Percentiles rank a stretch among this genome's conserved stretches.
These are phyloP conservation scores for Peromyscus nudipes DNA, from an alignment of 2,797 vertebrate species.

Conservation along the genomic window DNA sequence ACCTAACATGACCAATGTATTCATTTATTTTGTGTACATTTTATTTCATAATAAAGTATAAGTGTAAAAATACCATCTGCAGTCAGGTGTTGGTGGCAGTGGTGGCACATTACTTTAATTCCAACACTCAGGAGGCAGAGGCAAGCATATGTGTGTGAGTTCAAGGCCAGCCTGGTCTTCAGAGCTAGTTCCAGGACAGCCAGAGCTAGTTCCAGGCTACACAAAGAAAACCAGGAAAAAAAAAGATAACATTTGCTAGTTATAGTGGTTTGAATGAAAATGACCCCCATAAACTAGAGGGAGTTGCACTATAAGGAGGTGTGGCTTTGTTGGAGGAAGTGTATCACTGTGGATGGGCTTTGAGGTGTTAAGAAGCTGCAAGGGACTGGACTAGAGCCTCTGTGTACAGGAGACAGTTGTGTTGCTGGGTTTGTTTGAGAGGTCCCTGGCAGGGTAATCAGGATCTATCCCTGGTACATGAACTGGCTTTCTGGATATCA, in stretches of 20 bases:
- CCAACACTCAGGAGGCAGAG: not conserved
- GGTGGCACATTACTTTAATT: not conserved
- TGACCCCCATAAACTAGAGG: not conserved
- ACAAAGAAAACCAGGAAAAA: not conserved
- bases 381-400: no score
- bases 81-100: not conserved
- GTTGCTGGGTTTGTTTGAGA: no score
- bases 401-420: no score
- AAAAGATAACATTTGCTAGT: no score
- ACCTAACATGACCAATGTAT: not conserved
- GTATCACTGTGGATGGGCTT: not conserved
- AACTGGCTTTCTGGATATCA: no score
- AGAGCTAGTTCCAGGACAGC: not conserved
- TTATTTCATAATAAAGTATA: conserved; percentile 11
- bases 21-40: not conserved
- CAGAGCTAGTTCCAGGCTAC: not conserved
- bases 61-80: not conserved
- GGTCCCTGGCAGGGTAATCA: no score
- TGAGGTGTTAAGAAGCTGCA: not conserved
- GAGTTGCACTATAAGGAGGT: not conserved
- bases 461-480: no score
- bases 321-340: not conserved
- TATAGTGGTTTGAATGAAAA: not conserved
- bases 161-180: not conserved
- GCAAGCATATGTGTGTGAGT: not conserved